Evolutionary conservation across 2,797 vertebrate species (phyloP).

Genomic region (Catharus ustulatus): DNA sequence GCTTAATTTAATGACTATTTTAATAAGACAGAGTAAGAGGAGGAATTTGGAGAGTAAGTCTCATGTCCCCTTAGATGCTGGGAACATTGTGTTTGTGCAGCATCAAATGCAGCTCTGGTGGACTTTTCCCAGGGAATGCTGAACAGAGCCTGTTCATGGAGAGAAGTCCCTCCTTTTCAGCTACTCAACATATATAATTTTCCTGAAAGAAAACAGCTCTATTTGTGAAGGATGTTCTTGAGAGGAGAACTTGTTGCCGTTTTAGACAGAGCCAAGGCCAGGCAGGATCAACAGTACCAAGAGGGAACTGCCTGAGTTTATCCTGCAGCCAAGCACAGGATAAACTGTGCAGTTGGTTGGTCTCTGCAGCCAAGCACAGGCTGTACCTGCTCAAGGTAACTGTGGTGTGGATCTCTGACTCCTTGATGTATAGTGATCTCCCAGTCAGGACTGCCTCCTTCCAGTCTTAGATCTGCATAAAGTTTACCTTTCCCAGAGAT

Average conservation of each 20-base stretch:
- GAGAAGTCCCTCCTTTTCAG: background rate
- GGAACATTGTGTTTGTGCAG: background rate
- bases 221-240: fast-evolving
- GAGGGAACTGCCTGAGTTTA: background rate
- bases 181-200: background rate
- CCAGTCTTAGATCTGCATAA: background rate
- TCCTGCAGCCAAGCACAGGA: background rate
- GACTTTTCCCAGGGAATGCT: background rate
- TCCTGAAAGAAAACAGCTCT: background rate
- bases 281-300: background rate
- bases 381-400: background rate
- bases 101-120: background rate
- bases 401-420: background rate
- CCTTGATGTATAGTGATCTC: background rate
- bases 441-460: background rate
- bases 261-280: background rate
- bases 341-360: background rate
- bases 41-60: background rate
- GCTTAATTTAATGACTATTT: background rate
- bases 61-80: background rate
- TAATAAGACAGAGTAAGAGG: background rate
- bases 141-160: background rate
- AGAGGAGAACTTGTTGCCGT: background rate
- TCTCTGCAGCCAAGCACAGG: background rate
- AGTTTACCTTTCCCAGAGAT: background rate